These are phyloP conservation scores for Antrozous pallidus DNA, from an alignment of 2,797 vertebrate genomes.

Conservation along the genomic window DNA sequence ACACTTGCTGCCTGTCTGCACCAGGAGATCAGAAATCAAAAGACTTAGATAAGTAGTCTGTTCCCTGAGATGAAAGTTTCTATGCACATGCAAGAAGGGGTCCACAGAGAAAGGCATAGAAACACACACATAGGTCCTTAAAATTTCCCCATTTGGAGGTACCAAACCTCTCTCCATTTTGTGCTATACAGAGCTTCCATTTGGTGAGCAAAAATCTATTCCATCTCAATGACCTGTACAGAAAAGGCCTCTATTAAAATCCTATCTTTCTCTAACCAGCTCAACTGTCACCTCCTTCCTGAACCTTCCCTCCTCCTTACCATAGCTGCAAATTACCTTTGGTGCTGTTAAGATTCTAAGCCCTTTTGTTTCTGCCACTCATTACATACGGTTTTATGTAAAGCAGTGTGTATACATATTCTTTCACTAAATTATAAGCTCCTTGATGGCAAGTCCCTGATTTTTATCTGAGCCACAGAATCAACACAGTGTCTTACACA, in stretches of 20 bases:
- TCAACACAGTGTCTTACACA: neutral
- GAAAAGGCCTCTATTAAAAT: conserved; percentile 11
- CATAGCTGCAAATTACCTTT: conserved; percentile 19
- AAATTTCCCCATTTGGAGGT: neutral
- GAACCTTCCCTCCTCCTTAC: conserved; percentile 17
- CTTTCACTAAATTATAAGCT: conserved; percentile 29
- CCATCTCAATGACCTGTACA: neutral
- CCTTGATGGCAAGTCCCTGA: neutral
- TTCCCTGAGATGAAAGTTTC: neutral
- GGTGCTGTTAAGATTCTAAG: conserved; percentile 17
- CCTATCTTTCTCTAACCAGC: conserved; percentile 35
- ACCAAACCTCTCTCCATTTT: neutral
- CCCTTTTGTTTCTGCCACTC: conserved; percentile 33
- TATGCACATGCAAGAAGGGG: neutral
- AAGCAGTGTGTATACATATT: neutral
- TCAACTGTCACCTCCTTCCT: conserved; percentile 39
- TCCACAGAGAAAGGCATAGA: neutral
- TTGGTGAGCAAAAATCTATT: neutral
- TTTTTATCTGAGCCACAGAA: neutral
- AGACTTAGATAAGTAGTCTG: conserved; percentile 35
- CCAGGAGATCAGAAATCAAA: conserved; percentile 41
- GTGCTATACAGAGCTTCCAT: neutral
- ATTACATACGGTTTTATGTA: conserved; percentile 18
- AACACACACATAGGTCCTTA: neutral
- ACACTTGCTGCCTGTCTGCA: conserved; percentile 1